phyloP scores from a whole-genome alignment of 2,888 invertebrate species.

The Drosophila gaucha region DNA sequence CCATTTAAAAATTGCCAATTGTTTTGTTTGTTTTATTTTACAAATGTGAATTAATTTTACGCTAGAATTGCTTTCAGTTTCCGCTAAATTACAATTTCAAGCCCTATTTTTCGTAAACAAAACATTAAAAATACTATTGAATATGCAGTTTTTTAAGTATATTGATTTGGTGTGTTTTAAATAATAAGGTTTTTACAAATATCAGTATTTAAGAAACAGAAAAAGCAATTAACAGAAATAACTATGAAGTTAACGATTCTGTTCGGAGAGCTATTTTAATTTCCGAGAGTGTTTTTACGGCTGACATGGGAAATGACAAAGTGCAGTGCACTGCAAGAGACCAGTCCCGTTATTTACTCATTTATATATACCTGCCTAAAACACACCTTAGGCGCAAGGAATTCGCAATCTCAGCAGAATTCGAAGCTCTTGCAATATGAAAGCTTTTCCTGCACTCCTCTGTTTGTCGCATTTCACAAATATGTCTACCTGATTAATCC shows the following conservation, averaged over 20 bases:
- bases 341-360: not conserved
- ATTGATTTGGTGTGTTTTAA: no score
- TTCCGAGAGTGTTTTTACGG: not conserved
- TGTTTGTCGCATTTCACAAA: no score
- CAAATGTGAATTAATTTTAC: conserved; percentile 6
- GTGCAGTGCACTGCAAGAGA: conserved; percentile 25
- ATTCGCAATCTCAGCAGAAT: not conserved
- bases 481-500: not conserved
- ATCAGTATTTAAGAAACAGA: not conserved
- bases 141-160: not conserved
- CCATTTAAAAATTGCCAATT: no score
- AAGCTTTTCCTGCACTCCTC: no score
- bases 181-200: no score
- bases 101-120: not conserved
- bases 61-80: not conserved
- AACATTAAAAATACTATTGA: no score
- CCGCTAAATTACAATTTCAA: not conserved
- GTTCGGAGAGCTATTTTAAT: not conserved
- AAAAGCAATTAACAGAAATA: not conserved
- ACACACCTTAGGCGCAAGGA: not conserved
- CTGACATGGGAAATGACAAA: conserved; percentile 32
- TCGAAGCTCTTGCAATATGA: not conserved
- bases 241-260: not conserved
- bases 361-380: not conserved
- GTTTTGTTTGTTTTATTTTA: conserved; percentile 1